Base-by-base conservation (phyloP, 2,888 invertebrate species). In the Yponomeuta evonymella region DNA sequence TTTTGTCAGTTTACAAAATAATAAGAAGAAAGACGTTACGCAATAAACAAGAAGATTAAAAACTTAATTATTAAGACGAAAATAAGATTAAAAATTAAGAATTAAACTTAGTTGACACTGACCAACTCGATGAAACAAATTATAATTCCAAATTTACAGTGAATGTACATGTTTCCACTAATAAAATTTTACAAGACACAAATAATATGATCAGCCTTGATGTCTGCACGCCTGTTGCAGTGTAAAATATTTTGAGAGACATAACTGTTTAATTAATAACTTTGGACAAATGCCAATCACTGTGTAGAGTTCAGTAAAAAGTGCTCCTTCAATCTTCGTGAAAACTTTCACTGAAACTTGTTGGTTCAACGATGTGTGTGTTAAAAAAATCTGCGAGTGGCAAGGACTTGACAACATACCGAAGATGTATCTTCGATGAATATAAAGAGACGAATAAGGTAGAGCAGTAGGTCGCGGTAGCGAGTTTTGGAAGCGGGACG, bases 261-360 rank as follows among this genome's bases (percentile, higher is more conserved):
- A 80, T 84, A 83, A 84, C 84, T 77, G 82, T 80, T 81, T 76
- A 81, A 88, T 85, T 86, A 86, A 88, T 87, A 84, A 83, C 80
- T 78, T 82, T 89, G 89, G 88, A 83, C 70, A 66, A 33, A 64
- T 73, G 87, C 89, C 89, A 89, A 81, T 76, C 78, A 75, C 78
- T 78, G 77, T 76, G 73, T 75, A 73, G 74, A 74, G 72, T 65
- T 58, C 51, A 30, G 48, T 12, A 70, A 66, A 58, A 51, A 66
- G 68, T 51, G 30, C 48, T 65, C 51, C 51, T 15, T 70, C 48
- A 65, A 43, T 29, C 23, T 48, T 2, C 64, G n/a, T 43, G 30
- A 11, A 70, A 48, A 48, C 48, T 64, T 65, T 65, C 43, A 48
- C 15, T 70, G 29, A 70, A 48, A 48, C 29, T 62, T 62, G 70